phyloP scores from a whole-genome alignment of 2,113 vertebrate genomes.

The Istiophorus platypterus region DNA sequence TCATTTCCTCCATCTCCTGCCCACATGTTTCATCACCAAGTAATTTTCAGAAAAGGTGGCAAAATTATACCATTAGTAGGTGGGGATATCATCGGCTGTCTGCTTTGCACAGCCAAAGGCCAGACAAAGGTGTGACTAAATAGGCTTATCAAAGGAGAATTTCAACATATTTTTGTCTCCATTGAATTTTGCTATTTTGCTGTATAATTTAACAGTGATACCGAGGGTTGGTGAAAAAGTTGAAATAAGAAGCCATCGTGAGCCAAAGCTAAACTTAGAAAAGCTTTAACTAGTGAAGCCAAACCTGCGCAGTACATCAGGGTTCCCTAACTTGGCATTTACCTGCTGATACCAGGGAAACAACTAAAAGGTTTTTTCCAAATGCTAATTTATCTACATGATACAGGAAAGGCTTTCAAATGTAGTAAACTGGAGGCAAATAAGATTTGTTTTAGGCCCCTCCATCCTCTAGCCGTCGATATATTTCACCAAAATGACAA shows the following conservation, averaged over 20 bases:
- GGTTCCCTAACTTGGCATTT: background rate
- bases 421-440: conserved; percentile 16
- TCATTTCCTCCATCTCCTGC: conserved; percentile 26
- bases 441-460: conserved; percentile 7
- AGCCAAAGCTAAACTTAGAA: background rate
- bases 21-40: conserved; percentile 20
- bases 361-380: background rate
- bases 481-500: too few relatives aligned
- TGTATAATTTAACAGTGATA: background rate
- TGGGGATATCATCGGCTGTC: background rate
- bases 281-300: conserved; percentile 17
- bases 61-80: conserved; percentile 11
- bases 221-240: background rate
- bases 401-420: conserved; percentile 17
- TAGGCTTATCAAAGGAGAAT: background rate
- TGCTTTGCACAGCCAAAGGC: background rate
- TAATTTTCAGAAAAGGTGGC: conserved; percentile 40
- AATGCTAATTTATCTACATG: conserved; percentile 17
- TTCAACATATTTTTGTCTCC: too few relatives aligned
- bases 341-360: background rate
- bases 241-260: background rate
- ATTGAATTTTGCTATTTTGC: background rate
- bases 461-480: too few relatives aligned
- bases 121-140: conserved; percentile 11
- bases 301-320: background rate